These are phyloP conservation scores for Netelia virgata DNA, from an alignment of 2,888 invertebrate genomes.

Conservation along the genomic window DNA sequence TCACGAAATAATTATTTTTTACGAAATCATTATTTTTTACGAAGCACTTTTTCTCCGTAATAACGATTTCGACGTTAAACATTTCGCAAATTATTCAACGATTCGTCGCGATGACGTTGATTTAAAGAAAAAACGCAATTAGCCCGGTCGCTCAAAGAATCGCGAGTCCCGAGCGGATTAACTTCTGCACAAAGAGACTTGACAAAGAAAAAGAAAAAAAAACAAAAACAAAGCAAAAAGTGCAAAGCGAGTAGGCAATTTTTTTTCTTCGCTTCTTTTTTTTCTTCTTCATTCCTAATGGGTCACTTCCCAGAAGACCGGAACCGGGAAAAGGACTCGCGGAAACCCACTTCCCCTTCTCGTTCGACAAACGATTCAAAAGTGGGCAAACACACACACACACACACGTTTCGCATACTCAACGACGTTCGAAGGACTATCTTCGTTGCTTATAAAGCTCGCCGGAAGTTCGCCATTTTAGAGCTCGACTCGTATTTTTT, in stretches of 20 bases:
- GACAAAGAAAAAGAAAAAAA: background rate
- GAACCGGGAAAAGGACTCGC: constrained; percentile 15
- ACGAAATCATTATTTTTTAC: no score
- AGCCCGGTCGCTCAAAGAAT: background rate
- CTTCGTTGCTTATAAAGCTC: background rate
- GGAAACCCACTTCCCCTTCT: constrained; percentile 27
- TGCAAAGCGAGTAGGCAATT: background rate
- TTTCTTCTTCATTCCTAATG: constrained; percentile 5
- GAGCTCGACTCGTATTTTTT: background rate
- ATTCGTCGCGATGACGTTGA: background rate
- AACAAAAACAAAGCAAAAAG: background rate
- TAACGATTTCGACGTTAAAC: background rate
- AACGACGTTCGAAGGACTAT: constrained; percentile 8
- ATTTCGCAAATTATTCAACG: background rate
- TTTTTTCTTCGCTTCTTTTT: background rate
- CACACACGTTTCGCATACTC: no score
- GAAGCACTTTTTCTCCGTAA: background rate
- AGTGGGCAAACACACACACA: constrained; percentile 40
- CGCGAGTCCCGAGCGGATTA: background rate
- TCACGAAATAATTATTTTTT: background rate
- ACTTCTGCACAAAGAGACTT: background rate
- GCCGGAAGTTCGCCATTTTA: background rate
- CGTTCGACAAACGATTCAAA: constrained; percentile 40
- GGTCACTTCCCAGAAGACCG: constrained; percentile 15
- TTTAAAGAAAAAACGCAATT: background rate